phyloP scores from a whole-genome alignment of 2,888 invertebrate genomes.

The Atethmia centrago region DNA sequence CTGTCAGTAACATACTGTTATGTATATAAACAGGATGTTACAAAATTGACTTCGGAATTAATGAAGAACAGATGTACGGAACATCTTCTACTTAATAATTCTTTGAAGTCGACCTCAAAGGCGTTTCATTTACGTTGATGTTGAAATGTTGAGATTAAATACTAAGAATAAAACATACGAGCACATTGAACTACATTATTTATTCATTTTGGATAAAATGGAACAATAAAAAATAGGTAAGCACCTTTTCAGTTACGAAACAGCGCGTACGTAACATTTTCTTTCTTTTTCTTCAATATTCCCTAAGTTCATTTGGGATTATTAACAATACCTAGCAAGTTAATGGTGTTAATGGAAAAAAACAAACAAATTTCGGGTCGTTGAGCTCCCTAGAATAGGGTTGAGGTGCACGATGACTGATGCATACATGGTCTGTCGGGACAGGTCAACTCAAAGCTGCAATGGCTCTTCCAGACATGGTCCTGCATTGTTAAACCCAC shows the following conservation, averaged over 20 bases:
- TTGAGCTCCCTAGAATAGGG: too few species aligned
- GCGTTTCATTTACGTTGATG: slow-evolving; percentile 23
- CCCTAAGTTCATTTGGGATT: too few species aligned
- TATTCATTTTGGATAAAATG: not conserved
- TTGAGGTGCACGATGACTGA: too few species aligned
- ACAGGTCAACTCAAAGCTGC: too few species aligned
- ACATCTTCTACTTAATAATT: slow-evolving; percentile 39
- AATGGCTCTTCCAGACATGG: too few species aligned
- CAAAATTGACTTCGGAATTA: slow-evolving; percentile 45
- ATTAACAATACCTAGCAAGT: too few species aligned
- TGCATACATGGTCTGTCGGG: too few species aligned
- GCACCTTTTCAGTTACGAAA: not conserved
- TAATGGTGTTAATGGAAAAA: too few species aligned
- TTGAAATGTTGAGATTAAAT: slow-evolving; percentile 39
- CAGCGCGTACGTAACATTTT: not conserved
- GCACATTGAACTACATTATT: not conserved
- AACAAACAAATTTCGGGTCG: too few species aligned
- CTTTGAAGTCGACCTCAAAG: slow-evolving; percentile 51
- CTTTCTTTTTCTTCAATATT: too few species aligned
- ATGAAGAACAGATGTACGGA: slow-evolving; percentile 43
- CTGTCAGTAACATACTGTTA: slow-evolving; percentile 1
- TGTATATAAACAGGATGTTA: slow-evolving; percentile 50
- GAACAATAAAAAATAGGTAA: not conserved
- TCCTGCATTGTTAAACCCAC: too few species aligned
- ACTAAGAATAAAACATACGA: slow-evolving; percentile 16